phyloP scores from a whole-genome alignment of 2,888 invertebrate species.

The Dichetophora obliterata region DNA sequence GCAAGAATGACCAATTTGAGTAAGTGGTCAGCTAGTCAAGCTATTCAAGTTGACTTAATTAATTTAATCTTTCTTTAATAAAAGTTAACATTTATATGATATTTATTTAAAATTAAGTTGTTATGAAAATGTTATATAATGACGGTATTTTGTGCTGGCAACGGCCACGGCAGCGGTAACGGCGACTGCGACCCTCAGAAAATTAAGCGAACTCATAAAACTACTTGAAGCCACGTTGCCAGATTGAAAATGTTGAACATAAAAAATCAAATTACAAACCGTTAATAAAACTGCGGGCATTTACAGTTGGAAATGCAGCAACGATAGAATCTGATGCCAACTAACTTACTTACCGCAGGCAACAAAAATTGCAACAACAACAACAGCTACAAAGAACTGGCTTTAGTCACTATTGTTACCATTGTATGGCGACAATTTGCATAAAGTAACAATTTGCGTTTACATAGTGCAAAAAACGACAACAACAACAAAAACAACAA shows the following conservation, averaged over 20 bases:
- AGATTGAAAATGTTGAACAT: constrained; percentile 54
- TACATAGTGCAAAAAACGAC: constrained; percentile 45
- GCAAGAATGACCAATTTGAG: no score
- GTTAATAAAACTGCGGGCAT: constrained; percentile 55
- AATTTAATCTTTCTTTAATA: no score
- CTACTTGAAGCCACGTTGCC: constrained; percentile 10
- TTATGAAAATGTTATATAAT: no score
- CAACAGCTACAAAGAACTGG: constrained; percentile 42
- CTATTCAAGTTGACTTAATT: no score
- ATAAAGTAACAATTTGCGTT: constrained; percentile 53
- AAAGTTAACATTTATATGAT: no score
- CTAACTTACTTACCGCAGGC: not conserved
- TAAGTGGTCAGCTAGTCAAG: no score
- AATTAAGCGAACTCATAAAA: constrained; percentile 14
- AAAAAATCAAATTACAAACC: constrained; percentile 61
- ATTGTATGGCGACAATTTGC: constrained; percentile 56
- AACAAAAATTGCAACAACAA: constrained; percentile 13
- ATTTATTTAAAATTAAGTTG: no score
- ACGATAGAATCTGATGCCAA: constrained; percentile 6
- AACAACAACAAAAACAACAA: constrained; percentile 44
- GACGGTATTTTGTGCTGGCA: no score
- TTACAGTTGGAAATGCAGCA: constrained; percentile 1
- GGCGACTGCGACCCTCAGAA: not conserved
- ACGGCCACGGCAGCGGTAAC: no score
- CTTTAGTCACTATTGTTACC: constrained; percentile 43